Conservation (phyloP, 1,140 invertebrate genomes). For the Heliconius himera region DNA sequence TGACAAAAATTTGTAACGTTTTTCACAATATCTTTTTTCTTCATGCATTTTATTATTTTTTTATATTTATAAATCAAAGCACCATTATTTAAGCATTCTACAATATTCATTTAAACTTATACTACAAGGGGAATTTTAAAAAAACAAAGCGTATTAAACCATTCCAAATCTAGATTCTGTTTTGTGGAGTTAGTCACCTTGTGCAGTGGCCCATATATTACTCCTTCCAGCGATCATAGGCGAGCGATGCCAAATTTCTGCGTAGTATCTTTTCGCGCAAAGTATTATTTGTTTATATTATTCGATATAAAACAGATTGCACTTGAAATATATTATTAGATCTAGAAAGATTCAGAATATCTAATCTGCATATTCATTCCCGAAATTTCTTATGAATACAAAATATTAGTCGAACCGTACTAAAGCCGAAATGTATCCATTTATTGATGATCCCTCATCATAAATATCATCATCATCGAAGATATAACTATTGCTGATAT, state of each 20-base stretch:
- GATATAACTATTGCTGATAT: too few species aligned
- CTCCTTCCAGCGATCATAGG: slow-evolving; percentile 19
- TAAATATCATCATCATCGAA: too few species aligned
- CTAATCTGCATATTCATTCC: neutral
- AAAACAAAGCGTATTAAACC: too few species aligned
- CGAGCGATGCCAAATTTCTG: slow-evolving; percentile 37
- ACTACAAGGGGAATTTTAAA: too few species aligned
- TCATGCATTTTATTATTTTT: too few species aligned
- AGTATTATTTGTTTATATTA: slow-evolving; percentile 41
- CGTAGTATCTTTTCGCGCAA: slow-evolving; percentile 36
- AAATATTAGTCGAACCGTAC: neutral
- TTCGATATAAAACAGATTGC: slow-evolving; percentile 44
- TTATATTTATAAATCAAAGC: too few species aligned
- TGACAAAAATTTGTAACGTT: too few species aligned
- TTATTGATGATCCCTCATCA: neutral
- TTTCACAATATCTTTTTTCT: too few species aligned
- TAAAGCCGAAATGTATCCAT: neutral
- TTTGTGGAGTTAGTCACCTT: too few species aligned
- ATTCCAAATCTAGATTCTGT: too few species aligned
- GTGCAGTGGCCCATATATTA: neutral
- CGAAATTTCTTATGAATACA: neutral
- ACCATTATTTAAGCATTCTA: too few species aligned
- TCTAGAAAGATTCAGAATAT: slow-evolving; percentile 24
- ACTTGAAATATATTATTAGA: slow-evolving; percentile 28
- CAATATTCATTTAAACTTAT: too few species aligned